Base-by-base conservation (phyloP, 2,888 invertebrate genomes). In the Glomeris marginata region DNA sequence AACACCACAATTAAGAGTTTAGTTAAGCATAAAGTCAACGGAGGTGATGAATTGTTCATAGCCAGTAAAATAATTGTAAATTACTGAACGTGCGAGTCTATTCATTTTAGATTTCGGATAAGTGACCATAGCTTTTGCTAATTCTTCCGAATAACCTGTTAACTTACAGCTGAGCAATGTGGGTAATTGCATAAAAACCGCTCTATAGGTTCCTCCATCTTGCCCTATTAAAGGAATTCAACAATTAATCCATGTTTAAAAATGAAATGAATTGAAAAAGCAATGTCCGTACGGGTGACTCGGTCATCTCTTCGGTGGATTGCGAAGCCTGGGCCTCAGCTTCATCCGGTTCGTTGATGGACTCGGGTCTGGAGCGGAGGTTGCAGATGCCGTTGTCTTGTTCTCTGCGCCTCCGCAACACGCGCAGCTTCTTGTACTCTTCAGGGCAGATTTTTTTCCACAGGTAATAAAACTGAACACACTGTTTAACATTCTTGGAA, bases 391-490 rank as follows among this genome's bases (percentile, higher is more conserved):
- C 16, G 11, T 53, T 48, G 36, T 61, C 60, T 56, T 67, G 64
- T 50, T 76, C 75, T 58, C 71, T 64, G 62, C 69, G 73, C 66
- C 75, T 77, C 60, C 80, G 77, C 61, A 81, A 73, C 53, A 79
- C 69, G 59, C 81, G 76, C 56, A 81, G 69, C 49, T 78, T 76
- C 68, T 84, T 84, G 71, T 90, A 88, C 58, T 80, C 78, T 67
- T 94, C 90, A 58, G 84, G 81, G 62, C 92, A 92, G 34, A 92
- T 80, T 69, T 95, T 94, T 73, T 98, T 97, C 97, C 97, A 98
- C 63, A 94, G 80, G 69, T 98, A 97, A 71, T 98, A 98, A 73
- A 97, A 94, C 72, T 94, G 91, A 63, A 95, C 78, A 73, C 97
- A 97, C 55, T 72, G 67, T 67, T 92, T 91, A 62, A 86, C 86